Base-by-base conservation (phyloP, 2,888 invertebrate genomes). In the Noctua fimbriata region DNA sequence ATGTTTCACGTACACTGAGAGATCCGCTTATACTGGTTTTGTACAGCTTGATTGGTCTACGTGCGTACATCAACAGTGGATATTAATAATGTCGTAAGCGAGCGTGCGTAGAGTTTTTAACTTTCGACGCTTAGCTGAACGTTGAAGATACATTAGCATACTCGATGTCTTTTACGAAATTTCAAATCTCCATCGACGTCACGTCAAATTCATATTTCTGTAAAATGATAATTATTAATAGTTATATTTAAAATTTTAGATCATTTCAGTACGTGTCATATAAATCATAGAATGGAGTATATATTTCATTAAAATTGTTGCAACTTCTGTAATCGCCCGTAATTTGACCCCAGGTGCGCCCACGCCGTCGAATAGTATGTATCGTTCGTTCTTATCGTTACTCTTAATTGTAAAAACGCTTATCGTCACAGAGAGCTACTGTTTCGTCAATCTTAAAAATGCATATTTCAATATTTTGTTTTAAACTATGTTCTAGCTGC, bases 401-500 rank as follows among this genome's bases (percentile, higher is more conserved):
- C 80, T 88, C 87, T 86, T 88, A 88, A 86, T 86, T 88, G 86
- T 88, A 88, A 87, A 77, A 87, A 85, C 84, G 73, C 75, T 83
- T 87, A 85, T 80, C 72, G 75, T 83, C 78, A 73, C 74, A 82
- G 76, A 55, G 74, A 73, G 41, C 18, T 32, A 73, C 81, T 71
- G 73, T 76, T 58, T 73, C 72, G 73, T 79, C 76, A 69, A 82
- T 58, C 44, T 78, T 47, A 55, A 85, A 83, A 87, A 89, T 84
- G 88, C 87, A 79, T 82, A 82, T 78, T 80, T 52, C 65, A 63
- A 41, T 81, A 70, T 63, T 41, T 75, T 73, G 73, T 73, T 87
- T 90, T 79, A 86, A 86, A 80, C 89, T 90, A 90, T 79, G 7
- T 67, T 72, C 87, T 92, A 90, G 91, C 90, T 92, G 91, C 91